Evolutionary conservation across 53 echinoderm and acorn worm genomes (phyloP).

Genomic region (Mesocentrotus franciscanus): DNA sequence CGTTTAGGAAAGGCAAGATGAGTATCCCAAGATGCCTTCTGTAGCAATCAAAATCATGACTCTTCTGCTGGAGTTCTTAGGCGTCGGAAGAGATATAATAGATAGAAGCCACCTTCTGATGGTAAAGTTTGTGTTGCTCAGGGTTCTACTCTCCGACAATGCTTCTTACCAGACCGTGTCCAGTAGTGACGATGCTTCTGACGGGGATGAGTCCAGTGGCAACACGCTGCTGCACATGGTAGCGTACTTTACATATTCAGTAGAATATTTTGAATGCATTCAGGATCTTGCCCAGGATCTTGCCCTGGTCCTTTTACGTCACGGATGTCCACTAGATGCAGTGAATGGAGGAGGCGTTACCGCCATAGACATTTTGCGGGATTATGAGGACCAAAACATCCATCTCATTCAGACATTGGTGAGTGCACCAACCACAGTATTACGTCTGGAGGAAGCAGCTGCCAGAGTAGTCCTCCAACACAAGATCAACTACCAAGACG

Average conservation of each 20-base stretch:
- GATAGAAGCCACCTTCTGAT: background rate
- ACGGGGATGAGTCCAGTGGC: background rate
- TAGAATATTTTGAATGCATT: background rate
- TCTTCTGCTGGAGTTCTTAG: background rate
- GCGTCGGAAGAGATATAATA: background rate
- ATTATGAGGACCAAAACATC: too few relatives aligned
- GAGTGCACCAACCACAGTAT: background rate
- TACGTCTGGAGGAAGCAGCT: background rate
- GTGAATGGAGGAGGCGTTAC: background rate
- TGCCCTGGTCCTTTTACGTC: background rate
- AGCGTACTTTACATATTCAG: background rate
- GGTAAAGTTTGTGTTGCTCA: background rate
- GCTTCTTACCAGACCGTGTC: background rate
- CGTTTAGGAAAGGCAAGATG: background rate
- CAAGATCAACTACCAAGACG: background rate
- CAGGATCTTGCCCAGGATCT: background rate
- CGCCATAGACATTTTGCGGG: background rate
- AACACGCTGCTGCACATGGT: background rate
- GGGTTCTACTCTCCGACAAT: background rate
- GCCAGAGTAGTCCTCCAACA: background rate
- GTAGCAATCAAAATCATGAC: background rate
- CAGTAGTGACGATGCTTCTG: too few relatives aligned
- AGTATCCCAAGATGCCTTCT: background rate
- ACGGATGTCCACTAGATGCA: background rate
- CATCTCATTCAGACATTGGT: background rate